Conservation (phyloP, 1,140 invertebrate species). For the Hylaeus volcanicus region DNA sequence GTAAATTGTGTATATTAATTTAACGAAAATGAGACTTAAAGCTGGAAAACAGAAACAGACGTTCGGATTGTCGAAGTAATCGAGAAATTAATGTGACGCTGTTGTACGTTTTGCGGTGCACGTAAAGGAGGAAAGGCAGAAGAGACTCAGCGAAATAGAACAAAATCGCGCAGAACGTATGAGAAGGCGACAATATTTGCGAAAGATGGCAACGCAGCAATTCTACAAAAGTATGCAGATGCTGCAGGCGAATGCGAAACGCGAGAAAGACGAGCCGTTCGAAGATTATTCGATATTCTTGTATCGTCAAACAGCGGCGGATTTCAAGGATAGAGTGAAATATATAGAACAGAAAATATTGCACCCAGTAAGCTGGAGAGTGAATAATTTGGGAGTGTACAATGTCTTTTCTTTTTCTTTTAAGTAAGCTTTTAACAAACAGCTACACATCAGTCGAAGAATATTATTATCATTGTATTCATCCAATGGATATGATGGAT, state of each 20-base stretch:
- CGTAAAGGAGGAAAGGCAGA: slow-evolving; percentile 85
- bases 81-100: slow-evolving; percentile 23
- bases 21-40: neutral
- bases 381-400: slow-evolving; percentile 37
- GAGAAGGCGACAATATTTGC: slow-evolving; percentile 84
- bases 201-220: slow-evolving; percentile 86
- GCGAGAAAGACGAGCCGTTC: slow-evolving; percentile 83
- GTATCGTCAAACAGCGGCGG: slow-evolving; percentile 87
- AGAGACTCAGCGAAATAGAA: slow-evolving; percentile 85
- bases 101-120: slow-evolving; percentile 59
- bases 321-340: slow-evolving; percentile 89
- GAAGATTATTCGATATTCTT: slow-evolving; percentile 89
- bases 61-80: neutral
- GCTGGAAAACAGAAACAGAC: neutral
- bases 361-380: slow-evolving; percentile 85
- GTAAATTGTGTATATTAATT: slow-evolving; percentile 6
- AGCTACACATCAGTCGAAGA: neutral
- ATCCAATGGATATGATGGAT: neutral
- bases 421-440: slow-evolving; percentile 19
- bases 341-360: slow-evolving; percentile 88
- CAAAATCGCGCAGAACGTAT: slow-evolving; percentile 85
- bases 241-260: slow-evolving; percentile 85
- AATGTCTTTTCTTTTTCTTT: slow-evolving; percentile 1
- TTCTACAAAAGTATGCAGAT: slow-evolving; percentile 90
- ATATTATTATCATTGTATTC: neutral